Percentiles rank a stretch among this genome's conserved stretches.
phyloP scores from a whole-genome alignment of 2,797 vertebrate genomes.

The Leptatherina wallacei region DNA sequence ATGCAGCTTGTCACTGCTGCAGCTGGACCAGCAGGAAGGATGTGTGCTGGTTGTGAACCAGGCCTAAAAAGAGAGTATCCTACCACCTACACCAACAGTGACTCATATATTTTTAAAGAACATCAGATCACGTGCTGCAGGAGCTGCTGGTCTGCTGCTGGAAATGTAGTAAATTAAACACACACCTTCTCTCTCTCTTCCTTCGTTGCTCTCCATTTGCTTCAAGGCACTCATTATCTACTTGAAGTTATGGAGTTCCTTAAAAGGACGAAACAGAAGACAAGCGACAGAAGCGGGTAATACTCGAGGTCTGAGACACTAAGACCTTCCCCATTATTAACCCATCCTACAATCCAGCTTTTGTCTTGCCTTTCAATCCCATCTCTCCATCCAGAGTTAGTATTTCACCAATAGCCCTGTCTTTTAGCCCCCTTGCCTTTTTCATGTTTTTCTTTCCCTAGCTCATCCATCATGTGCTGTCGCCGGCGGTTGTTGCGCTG shows the following conservation, averaged over 20 bases:
- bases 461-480: constrained; percentile 81
- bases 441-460: constrained; percentile 64
- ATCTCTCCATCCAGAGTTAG: constrained; percentile 69
- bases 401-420: constrained; percentile 67
- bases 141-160: too few species aligned
- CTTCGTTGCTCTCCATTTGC: constrained; percentile 58
- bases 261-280: constrained; percentile 83
- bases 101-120: too few species aligned
- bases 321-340: constrained; percentile 54
- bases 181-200: constrained; percentile 23
- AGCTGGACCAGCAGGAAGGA: too few species aligned
- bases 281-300: constrained; percentile 53
- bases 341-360: constrained; percentile 54
- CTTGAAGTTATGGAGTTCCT: constrained; percentile 72
- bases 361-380: constrained; percentile 70
- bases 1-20: too few species aligned
- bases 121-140: too few species aligned
- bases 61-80: too few species aligned
- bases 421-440: constrained; percentile 43
- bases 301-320: constrained; percentile 61
- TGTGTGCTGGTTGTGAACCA: too few species aligned
- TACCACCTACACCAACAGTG: too few species aligned
- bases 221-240: constrained; percentile 81
- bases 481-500: constrained; percentile 70
- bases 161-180: too few species aligned